Percentiles rank a stretch among this genome's conserved stretches.
Conservation (phyloP, 2,888 invertebrate species). For the Spilarctia lutea region DNA sequence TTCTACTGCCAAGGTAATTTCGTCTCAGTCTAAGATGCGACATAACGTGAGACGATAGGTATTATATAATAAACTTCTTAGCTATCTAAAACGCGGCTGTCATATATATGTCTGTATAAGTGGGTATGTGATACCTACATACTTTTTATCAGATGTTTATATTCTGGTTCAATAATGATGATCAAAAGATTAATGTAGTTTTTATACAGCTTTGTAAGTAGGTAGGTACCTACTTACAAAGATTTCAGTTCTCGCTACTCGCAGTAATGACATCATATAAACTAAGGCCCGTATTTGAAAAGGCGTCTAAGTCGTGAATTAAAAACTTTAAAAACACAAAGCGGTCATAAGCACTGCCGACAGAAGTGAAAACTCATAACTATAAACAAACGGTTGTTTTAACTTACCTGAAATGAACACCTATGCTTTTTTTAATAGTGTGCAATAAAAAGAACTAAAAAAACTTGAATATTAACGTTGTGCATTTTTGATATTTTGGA, state of each 20-base stretch:
- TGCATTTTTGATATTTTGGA: too few relatives aligned
- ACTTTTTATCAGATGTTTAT: slow-evolving; percentile 2
- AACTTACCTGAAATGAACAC: too few relatives aligned
- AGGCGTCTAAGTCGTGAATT: too few relatives aligned
- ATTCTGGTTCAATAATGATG: background rate
- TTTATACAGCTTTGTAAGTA: slow-evolving; percentile 18
- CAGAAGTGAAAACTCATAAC: too few relatives aligned
- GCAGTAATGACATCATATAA: slow-evolving; percentile 36
- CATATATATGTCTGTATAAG: background rate
- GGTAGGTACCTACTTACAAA: slow-evolving; percentile 26
- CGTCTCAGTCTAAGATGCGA: slow-evolving; percentile 18
- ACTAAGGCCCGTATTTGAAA: background rate
- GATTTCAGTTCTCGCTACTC: slow-evolving; percentile 39
- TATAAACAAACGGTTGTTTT: too few relatives aligned
- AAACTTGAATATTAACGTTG: too few relatives aligned
- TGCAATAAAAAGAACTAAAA: too few relatives aligned
- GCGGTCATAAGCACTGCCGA: too few relatives aligned
- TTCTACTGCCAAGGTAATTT: slow-evolving; percentile 27
- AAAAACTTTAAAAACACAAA: too few relatives aligned
- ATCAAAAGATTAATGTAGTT: slow-evolving; percentile 12
- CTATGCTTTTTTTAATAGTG: too few relatives aligned
- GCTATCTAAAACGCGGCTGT: slow-evolving; percentile 14
- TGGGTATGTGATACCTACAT: background rate
- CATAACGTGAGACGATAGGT: slow-evolving; percentile 29
- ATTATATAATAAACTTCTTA: slow-evolving; percentile 14